These are phyloP conservation scores for Cyrtorhinus lividipennis DNA, from an alignment of 1,140 invertebrate genomes.

Conservation along the genomic window DNA sequence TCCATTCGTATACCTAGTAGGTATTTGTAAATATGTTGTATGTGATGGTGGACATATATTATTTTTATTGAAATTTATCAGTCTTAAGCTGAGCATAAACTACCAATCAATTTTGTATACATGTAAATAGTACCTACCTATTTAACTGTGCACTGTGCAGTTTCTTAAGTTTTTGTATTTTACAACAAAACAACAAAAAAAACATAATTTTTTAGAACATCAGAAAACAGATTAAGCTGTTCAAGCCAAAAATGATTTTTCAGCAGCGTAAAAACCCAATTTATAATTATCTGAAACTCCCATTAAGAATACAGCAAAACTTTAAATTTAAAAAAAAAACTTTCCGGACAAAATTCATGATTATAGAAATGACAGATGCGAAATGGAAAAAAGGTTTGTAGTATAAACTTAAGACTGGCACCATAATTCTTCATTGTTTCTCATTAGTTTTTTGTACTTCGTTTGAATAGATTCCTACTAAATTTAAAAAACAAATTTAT, in stretches of 20 bases:
- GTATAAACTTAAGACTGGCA: constrained; percentile 16
- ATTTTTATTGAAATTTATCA: constrained; percentile 21
- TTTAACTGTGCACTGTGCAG: constrained; percentile 22
- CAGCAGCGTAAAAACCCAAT: constrained; percentile 16
- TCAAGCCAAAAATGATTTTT: constrained; percentile 13
- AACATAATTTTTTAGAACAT: constrained; percentile 14
- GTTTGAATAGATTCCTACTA: constrained; percentile 13
- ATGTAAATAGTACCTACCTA: constrained; percentile 20
- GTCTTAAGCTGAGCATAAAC: constrained; percentile 20
- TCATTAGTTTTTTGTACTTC: constrained; percentile 13
- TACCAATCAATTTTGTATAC: constrained; percentile 23
- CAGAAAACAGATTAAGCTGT: constrained; percentile 15
- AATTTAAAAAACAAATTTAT: neutral
- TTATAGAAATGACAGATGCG: neutral
- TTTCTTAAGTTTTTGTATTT: constrained; percentile 11
- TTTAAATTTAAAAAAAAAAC: constrained; percentile 13
- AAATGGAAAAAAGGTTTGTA: neutral
- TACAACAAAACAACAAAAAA: constrained; percentile 19
- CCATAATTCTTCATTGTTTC: constrained; percentile 22
- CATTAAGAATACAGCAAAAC: constrained; percentile 18
- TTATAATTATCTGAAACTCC: too few species aligned
- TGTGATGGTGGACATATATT: constrained; percentile 23
- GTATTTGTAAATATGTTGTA: constrained; percentile 22
- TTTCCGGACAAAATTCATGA: neutral
- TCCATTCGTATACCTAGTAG: constrained; percentile 21